These are phyloP conservation scores for Catharus bicknelli DNA, from an alignment of 2,113 vertebrate species.

Conservation along the genomic window DNA sequence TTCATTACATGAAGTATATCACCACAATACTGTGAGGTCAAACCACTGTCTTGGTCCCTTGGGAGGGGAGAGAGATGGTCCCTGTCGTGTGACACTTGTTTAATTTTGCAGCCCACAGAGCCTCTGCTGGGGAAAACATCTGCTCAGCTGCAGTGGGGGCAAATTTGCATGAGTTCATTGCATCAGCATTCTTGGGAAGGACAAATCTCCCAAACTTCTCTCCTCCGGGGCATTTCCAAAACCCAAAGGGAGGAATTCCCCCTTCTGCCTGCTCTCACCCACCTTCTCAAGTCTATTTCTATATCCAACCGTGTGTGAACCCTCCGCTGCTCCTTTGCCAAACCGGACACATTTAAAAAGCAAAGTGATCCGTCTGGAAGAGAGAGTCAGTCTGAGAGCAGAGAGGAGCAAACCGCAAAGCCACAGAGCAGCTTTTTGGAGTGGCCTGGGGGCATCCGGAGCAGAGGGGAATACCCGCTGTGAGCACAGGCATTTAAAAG, in stretches of 20 bases:
- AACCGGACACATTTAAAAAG: background rate
- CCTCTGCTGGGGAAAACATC: background rate
- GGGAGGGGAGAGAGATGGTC: background rate
- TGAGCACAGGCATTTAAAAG: background rate
- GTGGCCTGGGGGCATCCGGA: background rate
- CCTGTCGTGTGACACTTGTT: background rate
- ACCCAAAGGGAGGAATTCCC: background rate
- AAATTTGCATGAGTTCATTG: background rate
- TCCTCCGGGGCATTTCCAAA: background rate
- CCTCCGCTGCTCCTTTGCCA: background rate
- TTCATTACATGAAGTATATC: background rate
- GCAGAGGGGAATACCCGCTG: background rate
- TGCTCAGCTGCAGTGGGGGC: background rate
- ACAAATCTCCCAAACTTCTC: background rate
- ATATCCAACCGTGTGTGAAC: background rate
- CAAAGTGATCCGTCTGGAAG: background rate
- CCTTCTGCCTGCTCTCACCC: background rate
- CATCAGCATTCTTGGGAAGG: background rate
- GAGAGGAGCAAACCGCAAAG: background rate
- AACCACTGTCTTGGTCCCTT: background rate
- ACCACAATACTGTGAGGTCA: background rate
- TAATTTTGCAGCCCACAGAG: background rate
- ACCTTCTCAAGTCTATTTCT: background rate
- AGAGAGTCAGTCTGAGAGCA: background rate
- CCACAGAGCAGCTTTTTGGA: background rate